These are phyloP conservation scores for Macquaria ambigua DNA, from an alignment of 2,113 vertebrate genomes.

Conservation along the genomic window DNA sequence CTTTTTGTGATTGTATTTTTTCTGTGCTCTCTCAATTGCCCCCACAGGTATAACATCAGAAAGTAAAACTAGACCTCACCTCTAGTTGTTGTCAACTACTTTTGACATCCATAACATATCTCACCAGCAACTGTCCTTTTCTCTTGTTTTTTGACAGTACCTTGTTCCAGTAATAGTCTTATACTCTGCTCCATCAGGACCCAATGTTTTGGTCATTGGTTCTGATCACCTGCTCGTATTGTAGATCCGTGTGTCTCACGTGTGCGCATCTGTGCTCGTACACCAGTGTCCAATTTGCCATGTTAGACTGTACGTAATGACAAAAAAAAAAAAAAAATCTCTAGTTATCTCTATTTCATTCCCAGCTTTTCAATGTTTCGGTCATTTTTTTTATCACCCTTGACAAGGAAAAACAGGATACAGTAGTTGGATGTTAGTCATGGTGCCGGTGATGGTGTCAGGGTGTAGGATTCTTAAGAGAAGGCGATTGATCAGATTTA, in stretches of 20 bases:
- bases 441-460: slow-evolving; percentile 62
- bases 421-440: slow-evolving; percentile 80
- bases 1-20: background rate
- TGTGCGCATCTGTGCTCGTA: slow-evolving; percentile 35
- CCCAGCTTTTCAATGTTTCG: slow-evolving; percentile 51
- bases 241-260: slow-evolving; percentile 48
- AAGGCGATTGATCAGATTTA: slow-evolving; percentile 81
- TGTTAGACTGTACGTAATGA: slow-evolving; percentile 26
- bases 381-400: slow-evolving; percentile 54
- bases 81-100: slow-evolving; percentile 11
- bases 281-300: slow-evolving; percentile 51
- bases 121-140: slow-evolving; percentile 9
- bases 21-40: background rate
- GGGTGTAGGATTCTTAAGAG: slow-evolving; percentile 69
- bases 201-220: slow-evolving; percentile 68
- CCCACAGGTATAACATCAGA: background rate
- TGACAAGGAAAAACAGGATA: slow-evolving; percentile 74
- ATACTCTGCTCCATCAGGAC: slow-evolving; percentile 44
- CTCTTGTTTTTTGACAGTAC: slow-evolving; percentile 19
- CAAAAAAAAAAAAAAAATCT: slow-evolving; percentile 31
- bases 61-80: slow-evolving; percentile 23
- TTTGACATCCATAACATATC: slow-evolving; percentile 16
- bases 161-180: slow-evolving; percentile 6
- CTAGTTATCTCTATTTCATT: slow-evolving; percentile 49
- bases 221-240: slow-evolving; percentile 55